phyloP scores from a whole-genome alignment of 2,113 vertebrate species.

The Otus sunia region DNA sequence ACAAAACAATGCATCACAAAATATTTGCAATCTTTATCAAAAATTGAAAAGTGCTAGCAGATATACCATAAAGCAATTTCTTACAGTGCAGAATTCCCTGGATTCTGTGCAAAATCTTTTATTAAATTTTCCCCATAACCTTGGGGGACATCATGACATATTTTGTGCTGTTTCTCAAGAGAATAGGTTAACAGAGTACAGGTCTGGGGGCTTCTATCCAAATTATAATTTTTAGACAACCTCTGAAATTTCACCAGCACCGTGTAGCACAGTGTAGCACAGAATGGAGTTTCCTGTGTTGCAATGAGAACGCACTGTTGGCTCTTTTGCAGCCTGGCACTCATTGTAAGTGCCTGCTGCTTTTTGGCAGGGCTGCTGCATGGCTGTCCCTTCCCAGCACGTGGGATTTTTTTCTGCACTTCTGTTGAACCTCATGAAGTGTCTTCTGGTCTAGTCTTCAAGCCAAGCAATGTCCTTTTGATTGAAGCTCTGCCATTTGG shows the following conservation, averaged over 20 bases:
- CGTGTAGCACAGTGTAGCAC: accelerated
- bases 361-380: background rate
- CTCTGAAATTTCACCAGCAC: background rate
- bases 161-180: background rate
- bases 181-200: background rate
- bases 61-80: background rate
- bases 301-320: background rate
- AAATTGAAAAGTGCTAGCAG: background rate
- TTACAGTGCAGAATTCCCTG: background rate
- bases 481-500: background rate
- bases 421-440: background rate
- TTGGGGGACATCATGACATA: background rate
- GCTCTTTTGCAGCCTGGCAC: background rate
- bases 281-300: background rate
- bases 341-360: background rate
- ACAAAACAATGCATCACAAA: background rate
- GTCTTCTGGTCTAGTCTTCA: background rate
- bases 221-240: background rate
- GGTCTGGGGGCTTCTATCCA: background rate
- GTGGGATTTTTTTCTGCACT: background rate
- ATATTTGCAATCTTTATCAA: background rate
- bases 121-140: background rate
- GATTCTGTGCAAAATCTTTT: background rate
- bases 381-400: background rate
- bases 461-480: background rate